phyloP scores from a whole-genome alignment of 2,113 vertebrate species.

The Acinonyx jubatus region DNA sequence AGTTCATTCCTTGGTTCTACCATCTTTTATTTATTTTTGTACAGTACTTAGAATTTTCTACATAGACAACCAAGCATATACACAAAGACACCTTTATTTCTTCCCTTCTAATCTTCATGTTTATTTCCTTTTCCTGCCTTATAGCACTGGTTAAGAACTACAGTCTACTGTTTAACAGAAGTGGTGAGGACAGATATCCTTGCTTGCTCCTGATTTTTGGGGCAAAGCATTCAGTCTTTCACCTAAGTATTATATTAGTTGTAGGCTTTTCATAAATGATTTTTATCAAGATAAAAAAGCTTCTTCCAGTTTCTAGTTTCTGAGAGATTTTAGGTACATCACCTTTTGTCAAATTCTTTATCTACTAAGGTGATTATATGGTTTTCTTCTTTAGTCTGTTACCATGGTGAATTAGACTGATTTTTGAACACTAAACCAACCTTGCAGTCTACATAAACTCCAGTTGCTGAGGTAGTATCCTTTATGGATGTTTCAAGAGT shows the following conservation, averaged over 20 bases:
- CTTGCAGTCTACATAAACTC: not conserved
- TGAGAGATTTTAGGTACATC: not conserved
- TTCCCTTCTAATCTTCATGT: not conserved
- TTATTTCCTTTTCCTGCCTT: not conserved
- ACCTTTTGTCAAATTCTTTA: not conserved
- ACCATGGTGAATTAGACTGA: not conserved
- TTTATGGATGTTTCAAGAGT: not conserved
- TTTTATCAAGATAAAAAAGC: not conserved
- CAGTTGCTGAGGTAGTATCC: not conserved
- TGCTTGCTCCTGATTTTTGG: not conserved
- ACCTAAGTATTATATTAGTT: not conserved
- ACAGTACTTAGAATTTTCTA: not conserved
- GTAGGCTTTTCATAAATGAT: not conserved
- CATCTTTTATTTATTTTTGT: not conserved
- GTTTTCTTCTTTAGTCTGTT: not conserved
- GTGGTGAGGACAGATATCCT: not conserved
- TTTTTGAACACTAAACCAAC: not conserved
- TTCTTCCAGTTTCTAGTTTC: not conserved
- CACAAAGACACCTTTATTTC: not conserved
- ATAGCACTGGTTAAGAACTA: not conserved
- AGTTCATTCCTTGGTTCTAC: not conserved
- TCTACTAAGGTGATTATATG: not conserved
- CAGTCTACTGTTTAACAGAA: not conserved
- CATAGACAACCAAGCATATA: not conserved
- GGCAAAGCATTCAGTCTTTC: not conserved